Base-by-base conservation (phyloP, 2,113 vertebrate species). In the Triplophysa siluroides region DNA sequence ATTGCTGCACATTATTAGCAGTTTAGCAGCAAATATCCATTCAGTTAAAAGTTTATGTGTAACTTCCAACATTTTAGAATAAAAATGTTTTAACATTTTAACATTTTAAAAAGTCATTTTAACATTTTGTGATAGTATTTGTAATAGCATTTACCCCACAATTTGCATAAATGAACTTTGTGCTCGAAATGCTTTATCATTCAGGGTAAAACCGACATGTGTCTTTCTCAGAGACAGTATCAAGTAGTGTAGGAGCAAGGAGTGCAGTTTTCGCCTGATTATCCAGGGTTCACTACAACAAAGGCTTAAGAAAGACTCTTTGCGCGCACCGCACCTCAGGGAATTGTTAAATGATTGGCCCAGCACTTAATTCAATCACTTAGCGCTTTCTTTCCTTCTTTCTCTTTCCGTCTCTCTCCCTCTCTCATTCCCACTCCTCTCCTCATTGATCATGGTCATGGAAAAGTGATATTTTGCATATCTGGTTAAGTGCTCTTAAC, bases 401-500 rank as follows among this genome's bases (percentile, higher is more conserved):
- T 73, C 47, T 68, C 78, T 85, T 83, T 86, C 78, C 78, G 66
- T 79, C 78, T 86, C 52, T 84, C 84, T 79, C 89, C 84, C 85
- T 83, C 64, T 69, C 56, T 70, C 71, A 69, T 52, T 70, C 68
- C 63, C 61, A 10, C 38, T 68, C 82, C 85, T 85, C 87, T 87
- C 81, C 84, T 93, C 93, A 94, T 95, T 96, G 96, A 97, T 95
- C 92, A 95, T 91, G 88, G 91, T 96, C 94, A 91, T 93, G 94
- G 92, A 92, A 92, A 94, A 94, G 92, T 91, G 93, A 94, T 93
- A 93, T 93, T 97, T 97, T 95, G 94, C 96, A 95, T 96, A 95
- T 96, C 94, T 95, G 92, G 92, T 92, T 96, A 97, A 97, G 94
- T 94, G 95, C 92, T 95, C 93, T 95, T 96, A 98, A 97, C 95